Conservation (phyloP, 2,113 vertebrate genomes). For the Narcine bancroftii region DNA sequence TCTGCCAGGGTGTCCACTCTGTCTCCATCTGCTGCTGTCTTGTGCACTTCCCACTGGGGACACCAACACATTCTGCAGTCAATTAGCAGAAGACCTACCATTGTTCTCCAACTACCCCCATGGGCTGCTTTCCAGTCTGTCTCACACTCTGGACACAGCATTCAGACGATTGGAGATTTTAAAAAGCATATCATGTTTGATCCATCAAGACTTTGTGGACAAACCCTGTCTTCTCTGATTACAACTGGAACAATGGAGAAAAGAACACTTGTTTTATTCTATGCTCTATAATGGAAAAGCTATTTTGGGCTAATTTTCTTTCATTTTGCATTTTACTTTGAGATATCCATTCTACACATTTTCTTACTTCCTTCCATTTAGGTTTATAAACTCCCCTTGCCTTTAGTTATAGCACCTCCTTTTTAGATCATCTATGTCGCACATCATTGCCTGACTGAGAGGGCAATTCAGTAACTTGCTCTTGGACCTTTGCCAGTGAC, state of each 20-base stretch:
- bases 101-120: constrained; percentile 77
- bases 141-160: constrained; percentile 50
- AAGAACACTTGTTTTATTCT: background rate
- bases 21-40: constrained; percentile 85
- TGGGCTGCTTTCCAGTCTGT: constrained; percentile 68
- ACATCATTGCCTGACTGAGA: constrained; percentile 21
- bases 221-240: constrained; percentile 69
- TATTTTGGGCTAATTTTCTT: background rate
- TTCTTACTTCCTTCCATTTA: background rate
- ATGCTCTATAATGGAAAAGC: background rate
- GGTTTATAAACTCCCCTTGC: background rate
- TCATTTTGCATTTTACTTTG: background rate
- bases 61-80: constrained; percentile 96
- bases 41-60: constrained; percentile 70
- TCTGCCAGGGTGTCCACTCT: constrained; percentile 63
- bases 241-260: constrained; percentile 42
- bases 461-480: background rate
- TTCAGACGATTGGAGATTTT: constrained; percentile 65
- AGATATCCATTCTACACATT: background rate
- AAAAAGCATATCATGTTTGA: constrained; percentile 71
- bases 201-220: constrained; percentile 76
- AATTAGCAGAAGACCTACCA: constrained; percentile 97
- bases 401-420: background rate
- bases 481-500: background rate
- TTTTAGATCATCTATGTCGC: background rate